These are phyloP conservation scores for Eriosoma lanigerum DNA, from an alignment of 1,140 invertebrate genomes.

Conservation along the genomic window DNA sequence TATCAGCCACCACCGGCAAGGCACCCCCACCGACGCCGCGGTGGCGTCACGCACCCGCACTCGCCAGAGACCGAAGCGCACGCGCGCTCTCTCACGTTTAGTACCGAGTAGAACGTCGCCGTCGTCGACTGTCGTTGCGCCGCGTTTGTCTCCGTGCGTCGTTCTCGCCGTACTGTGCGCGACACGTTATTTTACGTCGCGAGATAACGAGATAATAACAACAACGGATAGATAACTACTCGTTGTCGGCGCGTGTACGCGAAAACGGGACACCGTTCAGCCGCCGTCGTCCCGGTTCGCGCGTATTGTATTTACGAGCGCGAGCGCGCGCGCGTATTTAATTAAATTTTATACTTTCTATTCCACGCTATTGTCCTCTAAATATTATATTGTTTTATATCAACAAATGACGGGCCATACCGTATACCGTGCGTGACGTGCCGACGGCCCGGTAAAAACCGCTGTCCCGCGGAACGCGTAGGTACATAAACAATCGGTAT, in stretches of 20 bases:
- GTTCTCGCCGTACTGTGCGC: constrained; percentile 7
- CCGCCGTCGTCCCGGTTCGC: background rate
- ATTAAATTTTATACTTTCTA: too few species aligned
- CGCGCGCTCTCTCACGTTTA: constrained; percentile 20
- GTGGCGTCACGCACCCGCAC: constrained; percentile 49
- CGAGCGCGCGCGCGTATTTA: background rate
- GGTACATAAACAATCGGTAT: background rate
- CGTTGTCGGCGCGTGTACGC: background rate
- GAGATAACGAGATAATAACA: constrained; percentile 40
- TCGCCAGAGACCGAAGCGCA: constrained; percentile 12
- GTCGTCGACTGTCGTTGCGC: background rate
- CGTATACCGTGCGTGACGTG: background rate
- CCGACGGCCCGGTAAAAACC: background rate
- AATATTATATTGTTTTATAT: too few species aligned
- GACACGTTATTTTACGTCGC: constrained; percentile 10
- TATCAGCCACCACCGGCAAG: constrained; percentile 35
- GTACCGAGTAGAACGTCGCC: constrained; percentile 39
- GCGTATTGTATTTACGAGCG: background rate
- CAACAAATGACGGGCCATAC: too few species aligned
- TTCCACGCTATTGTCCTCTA: too few species aligned
- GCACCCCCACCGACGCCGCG: constrained; percentile 5
- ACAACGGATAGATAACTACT: constrained; percentile 9
- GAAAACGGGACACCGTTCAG: background rate
- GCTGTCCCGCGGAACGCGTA: background rate
- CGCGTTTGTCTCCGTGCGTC: background rate